Base-by-base conservation (phyloP, 2,888 invertebrate genomes). In the Lasioglossum marginatum region DNA sequence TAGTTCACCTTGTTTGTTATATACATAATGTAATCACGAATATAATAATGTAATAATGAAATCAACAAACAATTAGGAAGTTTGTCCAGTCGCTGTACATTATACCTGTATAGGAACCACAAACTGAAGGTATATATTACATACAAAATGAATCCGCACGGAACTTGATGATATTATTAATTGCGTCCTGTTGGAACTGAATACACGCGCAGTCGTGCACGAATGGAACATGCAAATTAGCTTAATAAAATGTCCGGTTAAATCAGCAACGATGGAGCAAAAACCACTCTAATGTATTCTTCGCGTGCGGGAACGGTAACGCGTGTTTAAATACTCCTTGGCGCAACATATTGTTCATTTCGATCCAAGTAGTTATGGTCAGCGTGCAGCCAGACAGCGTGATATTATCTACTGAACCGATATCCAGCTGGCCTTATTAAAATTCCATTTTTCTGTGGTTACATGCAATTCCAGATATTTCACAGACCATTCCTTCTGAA, bases 201-300 rank as follows among this genome's bases (percentile, higher is more conserved):
- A 77, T 52, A 52, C 27, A 37, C 23, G 52, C 40, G 27, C 52
- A 52, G 37, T 40, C 27, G 77, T 31, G 10, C 40, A 60, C 37
- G 40, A 70, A 68, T 77, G 48, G 52, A 40, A 70, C n/a, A 70
- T 70, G 77, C 52, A 77, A 77, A 77, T 77, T 48, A 70, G 52
- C 19, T 19, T 19, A n/a, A 77, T 70, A 70, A 77, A 52, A 5
- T 48, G 68, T 48, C 68, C 14, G 8, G 37, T 23, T 19, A 37
- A 70, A 70, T 77, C 27, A 77, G 34, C 70, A 77, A 70, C 52
- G 70, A 52, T 77, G 57, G 19, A 37, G 37, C 31, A n/a, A 48
- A 82, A 80, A 68, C 66, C n/a, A 23, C 14, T 73, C n/a, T 57
- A 57, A 82, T 74, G 27, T 31, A 31, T 57, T 57, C 60, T 75